phyloP scores from a whole-genome alignment of 1,140 invertebrate species.

The Nebria ingens region DNA sequence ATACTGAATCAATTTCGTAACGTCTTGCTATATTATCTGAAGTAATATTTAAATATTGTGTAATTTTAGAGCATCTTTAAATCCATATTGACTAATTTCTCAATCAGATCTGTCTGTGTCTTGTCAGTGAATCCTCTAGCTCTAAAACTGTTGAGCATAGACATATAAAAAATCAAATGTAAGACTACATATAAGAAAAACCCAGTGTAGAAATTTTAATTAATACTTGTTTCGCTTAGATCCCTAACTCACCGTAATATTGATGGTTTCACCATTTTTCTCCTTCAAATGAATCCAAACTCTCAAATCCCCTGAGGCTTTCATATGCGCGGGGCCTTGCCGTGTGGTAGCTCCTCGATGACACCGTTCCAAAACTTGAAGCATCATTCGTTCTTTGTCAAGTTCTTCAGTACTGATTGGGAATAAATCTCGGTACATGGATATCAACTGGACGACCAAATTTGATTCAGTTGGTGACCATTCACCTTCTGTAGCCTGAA shows the following conservation, averaged over 20 bases:
- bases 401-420: slow-evolving; percentile 45
- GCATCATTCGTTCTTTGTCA: slow-evolving; percentile 57
- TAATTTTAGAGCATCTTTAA: neutral
- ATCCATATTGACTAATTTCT: neutral
- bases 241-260: slow-evolving; percentile 47
- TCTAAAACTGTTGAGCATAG: no score
- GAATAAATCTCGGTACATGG: slow-evolving; percentile 47
- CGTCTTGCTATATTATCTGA: neutral
- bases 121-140: no score
- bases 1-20: no score
- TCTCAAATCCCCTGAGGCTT: slow-evolving; percentile 65
- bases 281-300: slow-evolving; percentile 63
- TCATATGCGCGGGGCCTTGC: slow-evolving; percentile 40
- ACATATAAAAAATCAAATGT: no score
- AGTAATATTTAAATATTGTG: slow-evolving; percentile 12
- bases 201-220: no score
- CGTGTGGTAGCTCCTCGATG: slow-evolving; percentile 25
- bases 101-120: no score
- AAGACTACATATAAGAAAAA: no score
- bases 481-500: neutral
- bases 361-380: slow-evolving; percentile 57
- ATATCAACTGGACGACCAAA: slow-evolving; percentile 25
- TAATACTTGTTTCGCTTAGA: no score
- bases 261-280: slow-evolving; percentile 46
- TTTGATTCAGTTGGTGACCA: slow-evolving; percentile 19